Conservation (phyloP, 2,797 vertebrate genomes). For the Phoebastria nigripes region DNA sequence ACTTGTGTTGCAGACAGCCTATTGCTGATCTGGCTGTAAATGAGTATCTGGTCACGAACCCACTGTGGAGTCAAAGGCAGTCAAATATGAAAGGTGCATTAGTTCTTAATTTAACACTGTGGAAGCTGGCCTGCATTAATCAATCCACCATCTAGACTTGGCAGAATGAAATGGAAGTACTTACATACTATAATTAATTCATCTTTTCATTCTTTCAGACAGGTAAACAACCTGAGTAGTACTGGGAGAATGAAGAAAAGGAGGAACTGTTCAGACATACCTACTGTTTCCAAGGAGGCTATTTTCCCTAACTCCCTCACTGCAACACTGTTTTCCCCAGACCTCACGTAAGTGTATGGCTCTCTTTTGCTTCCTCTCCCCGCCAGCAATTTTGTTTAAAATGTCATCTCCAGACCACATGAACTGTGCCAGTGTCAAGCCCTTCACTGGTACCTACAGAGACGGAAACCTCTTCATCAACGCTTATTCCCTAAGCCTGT, state of each 20-base stretch:
- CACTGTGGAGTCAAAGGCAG: background rate
- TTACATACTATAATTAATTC: background rate
- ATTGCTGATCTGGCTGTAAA: background rate
- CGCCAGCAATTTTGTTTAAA: background rate
- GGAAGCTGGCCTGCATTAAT: background rate
- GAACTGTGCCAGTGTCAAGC: background rate
- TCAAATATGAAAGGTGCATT: background rate
- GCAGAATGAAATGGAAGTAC: background rate
- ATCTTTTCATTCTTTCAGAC: background rate
- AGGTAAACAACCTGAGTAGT: background rate
- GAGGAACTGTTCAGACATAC: background rate
- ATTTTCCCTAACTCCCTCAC: background rate
- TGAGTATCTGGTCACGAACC: background rate
- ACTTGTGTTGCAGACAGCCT: background rate
- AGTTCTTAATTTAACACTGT: background rate
- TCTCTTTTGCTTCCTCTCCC: background rate
- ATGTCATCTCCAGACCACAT: background rate
- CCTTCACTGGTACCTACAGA: background rate
- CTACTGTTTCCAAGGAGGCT: background rate
- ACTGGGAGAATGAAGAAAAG: background rate
- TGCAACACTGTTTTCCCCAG: background rate
- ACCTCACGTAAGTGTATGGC: accelerated
- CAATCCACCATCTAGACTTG: background rate
- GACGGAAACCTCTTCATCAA: background rate
- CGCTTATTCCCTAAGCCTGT: background rate